These are phyloP conservation scores for Xylota sylvarum DNA, from an alignment of 2,888 invertebrate species.

Conservation along the genomic window DNA sequence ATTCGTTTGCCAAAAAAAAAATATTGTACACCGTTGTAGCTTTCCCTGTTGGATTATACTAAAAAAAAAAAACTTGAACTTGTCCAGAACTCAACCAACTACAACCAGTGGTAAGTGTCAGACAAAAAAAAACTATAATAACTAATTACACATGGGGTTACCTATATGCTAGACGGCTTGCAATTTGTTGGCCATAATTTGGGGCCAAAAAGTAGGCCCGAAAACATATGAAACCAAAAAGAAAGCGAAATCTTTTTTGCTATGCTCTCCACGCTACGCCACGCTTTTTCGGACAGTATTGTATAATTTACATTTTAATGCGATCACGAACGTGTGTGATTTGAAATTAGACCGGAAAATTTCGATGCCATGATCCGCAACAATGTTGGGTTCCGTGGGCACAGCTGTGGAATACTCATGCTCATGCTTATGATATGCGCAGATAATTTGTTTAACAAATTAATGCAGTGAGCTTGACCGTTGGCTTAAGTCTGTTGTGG, in stretches of 20 bases:
- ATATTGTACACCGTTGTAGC: conserved; percentile 20
- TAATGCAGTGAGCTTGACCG: conserved; percentile 13
- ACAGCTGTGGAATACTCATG: no score
- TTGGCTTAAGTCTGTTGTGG: not conserved
- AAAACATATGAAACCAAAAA: conserved; percentile 31
- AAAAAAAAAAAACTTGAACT: conserved; percentile 31
- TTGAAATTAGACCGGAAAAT: conserved; percentile 72
- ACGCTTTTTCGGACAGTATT: conserved; percentile 32
- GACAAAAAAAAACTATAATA: not conserved
- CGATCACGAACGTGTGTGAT: conserved; percentile 49
- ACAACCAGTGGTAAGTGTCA: conserved; percentile 63
- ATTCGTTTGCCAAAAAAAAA: conserved; percentile 15
- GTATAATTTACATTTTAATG: conserved; percentile 67
- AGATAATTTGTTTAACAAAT: conserved; percentile 5
- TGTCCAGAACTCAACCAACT: conserved; percentile 44
- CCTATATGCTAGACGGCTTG: not conserved
- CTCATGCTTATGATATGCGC: not conserved
- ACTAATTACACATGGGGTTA: conserved; percentile 26
- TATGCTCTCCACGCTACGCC: not conserved
- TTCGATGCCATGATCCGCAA: conserved; percentile 52
- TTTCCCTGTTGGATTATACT: conserved; percentile 64
- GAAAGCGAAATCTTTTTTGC: conserved; percentile 69
- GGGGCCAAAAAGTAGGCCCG: conserved; percentile 17
- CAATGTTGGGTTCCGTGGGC: conserved; percentile 21
- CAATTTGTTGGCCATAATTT: conserved; percentile 38